These are phyloP conservation scores for Podabrus alpinus DNA, from an alignment of 2,888 invertebrate genomes.

Conservation along the genomic window DNA sequence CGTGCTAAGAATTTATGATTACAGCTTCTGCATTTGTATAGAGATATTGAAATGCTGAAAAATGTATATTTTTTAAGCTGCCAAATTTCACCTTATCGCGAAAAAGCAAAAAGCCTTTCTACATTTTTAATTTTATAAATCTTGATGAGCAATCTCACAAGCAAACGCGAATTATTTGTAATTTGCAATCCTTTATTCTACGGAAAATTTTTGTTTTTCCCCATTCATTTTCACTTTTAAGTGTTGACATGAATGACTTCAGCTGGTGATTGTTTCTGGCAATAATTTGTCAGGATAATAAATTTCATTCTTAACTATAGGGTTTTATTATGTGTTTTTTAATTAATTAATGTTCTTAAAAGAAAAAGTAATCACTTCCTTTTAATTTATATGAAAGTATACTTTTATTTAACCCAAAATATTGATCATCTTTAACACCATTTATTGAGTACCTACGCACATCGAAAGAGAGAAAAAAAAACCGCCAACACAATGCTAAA, in stretches of 20 bases:
- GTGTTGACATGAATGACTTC: conserved; percentile 36
- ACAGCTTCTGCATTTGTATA: conserved; percentile 23
- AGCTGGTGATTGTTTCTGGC: conserved; percentile 32
- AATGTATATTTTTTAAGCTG: not conserved
- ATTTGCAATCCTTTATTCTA: conserved; percentile 27
- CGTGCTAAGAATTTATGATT: conserved; percentile 34
- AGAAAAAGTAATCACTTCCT: conserved; percentile 19
- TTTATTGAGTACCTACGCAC: too few relatives aligned
- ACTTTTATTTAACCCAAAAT: too few relatives aligned
- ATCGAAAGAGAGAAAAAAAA: too few relatives aligned
- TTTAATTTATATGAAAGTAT: too few relatives aligned
- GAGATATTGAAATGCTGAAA: conserved; percentile 5
- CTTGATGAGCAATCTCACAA: not conserved
- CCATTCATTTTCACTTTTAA: conserved; percentile 32
- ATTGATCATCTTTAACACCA: too few relatives aligned
- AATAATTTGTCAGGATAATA: conserved; percentile 34
- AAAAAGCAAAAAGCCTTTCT: not conserved
- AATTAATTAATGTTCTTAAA: conserved; percentile 19
- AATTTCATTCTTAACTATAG: conserved; percentile 22
- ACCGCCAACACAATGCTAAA: too few relatives aligned
- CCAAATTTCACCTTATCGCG: not conserved
- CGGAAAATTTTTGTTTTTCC: conserved; percentile 25
- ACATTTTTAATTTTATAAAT: not conserved
- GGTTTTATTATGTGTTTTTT: conserved; percentile 22
- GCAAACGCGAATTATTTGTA: conserved; percentile 17